A percentile compares a stretch with the other conserved stretches of the same genome.
Conservation (phyloP, 2,888 invertebrate species). For the Leptopilina syphax region DNA sequence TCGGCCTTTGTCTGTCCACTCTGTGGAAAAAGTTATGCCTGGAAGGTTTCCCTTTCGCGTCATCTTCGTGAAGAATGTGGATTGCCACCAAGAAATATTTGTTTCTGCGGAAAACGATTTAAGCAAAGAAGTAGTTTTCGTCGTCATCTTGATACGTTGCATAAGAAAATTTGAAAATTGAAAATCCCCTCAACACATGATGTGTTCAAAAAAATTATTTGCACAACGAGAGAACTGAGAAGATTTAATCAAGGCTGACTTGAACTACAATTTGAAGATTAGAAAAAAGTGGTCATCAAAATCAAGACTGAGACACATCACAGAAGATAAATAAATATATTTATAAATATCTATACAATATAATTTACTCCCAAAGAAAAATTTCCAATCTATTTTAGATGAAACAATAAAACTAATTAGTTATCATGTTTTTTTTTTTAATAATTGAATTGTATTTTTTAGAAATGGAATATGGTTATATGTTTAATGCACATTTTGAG, state of each 20-base stretch:
- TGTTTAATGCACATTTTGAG: no score
- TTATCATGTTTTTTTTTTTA: no score
- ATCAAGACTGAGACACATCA: not conserved
- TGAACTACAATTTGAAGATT: not conserved
- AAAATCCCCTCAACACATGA: constrained; percentile 30
- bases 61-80: constrained; percentile 76
- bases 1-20: constrained; percentile 79
- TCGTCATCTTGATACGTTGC: not conserved
- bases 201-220: not conserved
- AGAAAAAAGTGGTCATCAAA: not conserved
- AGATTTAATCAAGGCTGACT: not conserved
- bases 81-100: constrained; percentile 71
- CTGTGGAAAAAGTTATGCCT: constrained; percentile 88
- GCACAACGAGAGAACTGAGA: not conserved
- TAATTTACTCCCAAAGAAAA: no score
- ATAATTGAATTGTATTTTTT: no score
- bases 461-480: no score
- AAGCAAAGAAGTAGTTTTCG: constrained; percentile 68
- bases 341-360: not conserved
- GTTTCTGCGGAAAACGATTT: constrained; percentile 71
- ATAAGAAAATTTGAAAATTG: constrained; percentile 49
- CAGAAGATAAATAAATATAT: not conserved
- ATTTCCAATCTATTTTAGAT: no score
- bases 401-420: no score
- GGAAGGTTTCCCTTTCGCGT: constrained; percentile 78